Conservation (phyloP, 2,888 invertebrate species). For the Schrankia costaestrigalis region DNA sequence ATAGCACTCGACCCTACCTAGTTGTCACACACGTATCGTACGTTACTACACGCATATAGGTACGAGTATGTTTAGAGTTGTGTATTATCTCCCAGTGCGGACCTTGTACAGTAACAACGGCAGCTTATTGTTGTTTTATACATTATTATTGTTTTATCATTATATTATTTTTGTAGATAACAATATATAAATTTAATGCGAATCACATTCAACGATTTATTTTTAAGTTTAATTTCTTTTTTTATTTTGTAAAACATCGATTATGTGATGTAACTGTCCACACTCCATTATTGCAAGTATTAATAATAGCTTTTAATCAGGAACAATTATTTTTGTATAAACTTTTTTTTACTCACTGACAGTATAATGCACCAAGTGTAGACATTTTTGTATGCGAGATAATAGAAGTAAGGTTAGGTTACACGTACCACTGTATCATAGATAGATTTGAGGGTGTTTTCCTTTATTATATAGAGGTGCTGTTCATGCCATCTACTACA, state of each 20-base stretch:
- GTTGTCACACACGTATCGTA: no score
- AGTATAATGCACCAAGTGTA: slow-evolving; percentile 58
- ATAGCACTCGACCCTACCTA: no score
- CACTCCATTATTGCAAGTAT: slow-evolving; percentile 56
- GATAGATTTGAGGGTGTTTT: slow-evolving; percentile 44
- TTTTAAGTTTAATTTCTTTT: slow-evolving; percentile 17
- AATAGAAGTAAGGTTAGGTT: slow-evolving; percentile 47
- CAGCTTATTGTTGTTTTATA: slow-evolving; percentile 54
- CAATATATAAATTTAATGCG: slow-evolving; percentile 46
- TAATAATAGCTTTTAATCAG: slow-evolving; percentile 47
- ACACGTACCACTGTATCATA: slow-evolving; percentile 34
- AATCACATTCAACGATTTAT: slow-evolving; percentile 42
- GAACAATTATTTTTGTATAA: slow-evolving; percentile 68
- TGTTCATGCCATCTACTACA: no score
- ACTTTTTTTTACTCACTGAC: slow-evolving; percentile 45
- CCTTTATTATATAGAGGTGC: no score
- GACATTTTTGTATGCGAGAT: slow-evolving; percentile 51
- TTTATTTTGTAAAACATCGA: no score
- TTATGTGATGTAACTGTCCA: slow-evolving; percentile 19
- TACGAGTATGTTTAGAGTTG: no score
- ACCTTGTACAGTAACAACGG: slow-evolving; percentile 39
- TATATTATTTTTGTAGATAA: slow-evolving; percentile 40
- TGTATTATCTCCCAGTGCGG: no score
- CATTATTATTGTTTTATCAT: slow-evolving; percentile 25
- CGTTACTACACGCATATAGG: no score